Conservation (phyloP, 2,797 vertebrate genomes). For the Nannoperca australis region DNA sequence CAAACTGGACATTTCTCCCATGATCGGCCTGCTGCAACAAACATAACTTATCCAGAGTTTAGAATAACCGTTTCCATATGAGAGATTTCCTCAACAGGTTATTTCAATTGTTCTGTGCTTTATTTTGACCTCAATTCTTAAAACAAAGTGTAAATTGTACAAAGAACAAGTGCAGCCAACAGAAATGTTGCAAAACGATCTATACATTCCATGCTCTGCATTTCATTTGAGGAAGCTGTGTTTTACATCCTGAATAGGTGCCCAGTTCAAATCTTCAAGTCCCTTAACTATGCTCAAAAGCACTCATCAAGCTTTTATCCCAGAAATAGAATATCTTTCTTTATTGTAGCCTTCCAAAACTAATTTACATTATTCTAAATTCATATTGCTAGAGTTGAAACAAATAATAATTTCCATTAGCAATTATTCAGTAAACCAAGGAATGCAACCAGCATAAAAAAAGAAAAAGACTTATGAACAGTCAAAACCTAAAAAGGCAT, state of each 20-base stretch:
- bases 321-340: not conserved
- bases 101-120: not conserved
- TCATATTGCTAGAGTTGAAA: not conserved
- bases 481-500: not conserved
- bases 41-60: not conserved
- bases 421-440: not conserved
- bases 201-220: not conserved
- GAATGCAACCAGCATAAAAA: too few relatives aligned
- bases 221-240: not conserved
- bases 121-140: not conserved
- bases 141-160: conserved; percentile 12
- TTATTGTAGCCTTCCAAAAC: not conserved
- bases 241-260: not conserved
- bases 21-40: conserved; percentile 4
- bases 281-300: not conserved
- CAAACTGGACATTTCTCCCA: conserved; percentile 26
- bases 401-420: not conserved
- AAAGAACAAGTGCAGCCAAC: not conserved
- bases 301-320: not conserved
- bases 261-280: not conserved
- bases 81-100: conserved; percentile 13
- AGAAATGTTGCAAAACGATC: not conserved
- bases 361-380: not conserved
- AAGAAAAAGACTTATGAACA: not conserved
- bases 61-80: conserved; percentile 10